phyloP scores from a whole-genome alignment of 2,888 invertebrate genomes.

The Ochropleura plecta region DNA sequence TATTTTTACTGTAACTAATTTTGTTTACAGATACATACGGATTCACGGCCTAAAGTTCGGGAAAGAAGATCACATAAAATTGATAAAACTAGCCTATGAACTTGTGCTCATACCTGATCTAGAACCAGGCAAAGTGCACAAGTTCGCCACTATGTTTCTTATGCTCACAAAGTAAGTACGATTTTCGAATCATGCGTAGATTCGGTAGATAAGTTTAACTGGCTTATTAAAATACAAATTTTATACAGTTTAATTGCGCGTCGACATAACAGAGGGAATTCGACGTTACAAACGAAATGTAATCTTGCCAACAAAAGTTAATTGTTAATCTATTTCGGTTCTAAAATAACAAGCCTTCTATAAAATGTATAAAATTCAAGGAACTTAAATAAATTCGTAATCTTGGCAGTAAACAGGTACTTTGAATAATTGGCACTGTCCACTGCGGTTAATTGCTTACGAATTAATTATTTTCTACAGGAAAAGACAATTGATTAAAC shows the following conservation, averaged over 20 bases:
- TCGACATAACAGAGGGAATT: not conserved
- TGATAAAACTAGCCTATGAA: constrained; percentile 95
- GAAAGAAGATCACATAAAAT: constrained; percentile 96
- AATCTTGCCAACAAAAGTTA: constrained; percentile 2
- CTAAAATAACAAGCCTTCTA: not conserved
- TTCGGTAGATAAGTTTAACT: not conserved
- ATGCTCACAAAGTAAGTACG: constrained; percentile 93
- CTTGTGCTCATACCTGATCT: constrained; percentile 94
- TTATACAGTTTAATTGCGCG: not conserved
- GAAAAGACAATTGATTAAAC: constrained; percentile 94
- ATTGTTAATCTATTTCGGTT: constrained; percentile 8
- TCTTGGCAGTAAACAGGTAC: constrained; percentile 53
- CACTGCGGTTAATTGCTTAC: constrained; percentile 41
- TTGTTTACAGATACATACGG: constrained; percentile 93
- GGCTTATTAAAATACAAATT: not conserved
- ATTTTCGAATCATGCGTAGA: not conserved
- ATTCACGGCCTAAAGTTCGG: constrained; percentile 96
- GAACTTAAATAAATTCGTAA: constrained; percentile 23
- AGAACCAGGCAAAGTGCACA: constrained; percentile 93
- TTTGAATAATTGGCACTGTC: constrained; percentile 53
- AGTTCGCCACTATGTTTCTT: constrained; percentile 92
- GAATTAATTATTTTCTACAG: constrained; percentile 84
- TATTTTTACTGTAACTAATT: constrained; percentile 13
- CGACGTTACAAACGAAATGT: not conserved
- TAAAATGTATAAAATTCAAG: constrained; percentile 9